Percentiles rank a stretch among this genome's conserved stretches.
Evolutionary conservation across 2,113 vertebrate genomes (phyloP).

Genomic region (Pedionomus torquatus): DNA sequence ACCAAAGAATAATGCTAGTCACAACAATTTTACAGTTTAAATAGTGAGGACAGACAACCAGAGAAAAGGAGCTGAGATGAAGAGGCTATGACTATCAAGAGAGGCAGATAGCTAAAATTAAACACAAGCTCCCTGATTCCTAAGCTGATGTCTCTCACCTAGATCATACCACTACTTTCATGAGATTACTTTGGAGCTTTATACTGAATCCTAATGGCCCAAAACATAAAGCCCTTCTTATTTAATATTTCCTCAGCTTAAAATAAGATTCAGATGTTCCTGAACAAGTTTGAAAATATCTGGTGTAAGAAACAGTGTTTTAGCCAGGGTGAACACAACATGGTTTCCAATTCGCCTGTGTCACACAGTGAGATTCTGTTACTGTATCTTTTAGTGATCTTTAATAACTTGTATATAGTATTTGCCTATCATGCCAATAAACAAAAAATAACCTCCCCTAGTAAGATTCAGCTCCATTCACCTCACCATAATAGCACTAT

Average conservation of each 20-base stretch:
- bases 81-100: not conserved
- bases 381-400: not conserved
- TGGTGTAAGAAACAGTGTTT: not conserved
- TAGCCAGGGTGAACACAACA: not conserved
- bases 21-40: conserved; percentile 16
- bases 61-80: not conserved
- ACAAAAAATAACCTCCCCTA: not conserved
- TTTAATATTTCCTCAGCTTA: conserved; percentile 8
- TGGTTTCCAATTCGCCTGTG: not conserved
- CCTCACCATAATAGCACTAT: not conserved
- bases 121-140: not conserved
- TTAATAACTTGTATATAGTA: not conserved
- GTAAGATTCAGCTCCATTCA: not conserved
- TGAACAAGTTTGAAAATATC: not conserved
- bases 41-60: not conserved
- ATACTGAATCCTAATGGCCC: conserved; percentile 6
- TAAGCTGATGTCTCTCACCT: not conserved
- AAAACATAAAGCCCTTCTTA: conserved; percentile 18
- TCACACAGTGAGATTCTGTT: not conserved
- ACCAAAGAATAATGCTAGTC: not conserved
- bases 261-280: not conserved
- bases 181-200: conserved; percentile 32
- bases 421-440: not conserved
- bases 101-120: not conserved
- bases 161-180: not conserved